A percentile compares a stretch with the other conserved stretches of the same genome.
These are phyloP conservation scores for Xyliphius kryptos DNA, from an alignment of 2,113 vertebrate genomes.

Conservation along the genomic window DNA sequence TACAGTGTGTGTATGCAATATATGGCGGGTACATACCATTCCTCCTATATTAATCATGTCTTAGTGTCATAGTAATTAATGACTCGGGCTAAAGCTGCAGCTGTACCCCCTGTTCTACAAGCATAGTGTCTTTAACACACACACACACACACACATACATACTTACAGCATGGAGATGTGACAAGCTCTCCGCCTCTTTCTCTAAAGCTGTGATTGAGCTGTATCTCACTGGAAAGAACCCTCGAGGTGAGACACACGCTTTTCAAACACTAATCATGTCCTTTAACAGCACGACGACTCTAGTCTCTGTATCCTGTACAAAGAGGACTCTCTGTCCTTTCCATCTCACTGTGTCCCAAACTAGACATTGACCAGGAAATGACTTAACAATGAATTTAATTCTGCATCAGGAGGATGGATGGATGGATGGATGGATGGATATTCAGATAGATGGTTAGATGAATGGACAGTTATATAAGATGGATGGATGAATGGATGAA, in stretches of 20 bases:
- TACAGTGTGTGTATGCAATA: no score
- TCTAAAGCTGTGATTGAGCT: constrained; percentile 63
- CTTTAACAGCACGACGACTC: constrained; percentile 49
- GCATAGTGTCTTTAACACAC: no score
- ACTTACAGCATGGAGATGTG: no score
- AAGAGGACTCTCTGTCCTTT: constrained; percentile 17
- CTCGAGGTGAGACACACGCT: constrained; percentile 54
- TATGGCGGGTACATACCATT: no score
- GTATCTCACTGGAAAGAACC: constrained; percentile 50
- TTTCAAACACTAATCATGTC: constrained; percentile 58
- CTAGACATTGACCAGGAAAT: no score
- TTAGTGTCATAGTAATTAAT: constrained; percentile 55
- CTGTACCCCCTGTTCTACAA: constrained; percentile 57
- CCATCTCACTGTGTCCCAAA: no score
- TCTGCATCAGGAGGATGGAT: no score
- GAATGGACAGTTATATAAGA: no score
- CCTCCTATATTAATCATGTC: constrained; percentile 41
- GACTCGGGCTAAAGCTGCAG: constrained; percentile 57
- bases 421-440: no score
- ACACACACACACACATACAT: constrained; percentile 20
- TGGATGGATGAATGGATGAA: no score
- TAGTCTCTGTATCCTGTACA: constrained; percentile 19
- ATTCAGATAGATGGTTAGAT: no score
- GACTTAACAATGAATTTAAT: no score
- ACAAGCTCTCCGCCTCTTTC: constrained; percentile 51